phyloP scores from a whole-genome alignment of 2,888 invertebrate species.

The Calameuta pallipes region DNA sequence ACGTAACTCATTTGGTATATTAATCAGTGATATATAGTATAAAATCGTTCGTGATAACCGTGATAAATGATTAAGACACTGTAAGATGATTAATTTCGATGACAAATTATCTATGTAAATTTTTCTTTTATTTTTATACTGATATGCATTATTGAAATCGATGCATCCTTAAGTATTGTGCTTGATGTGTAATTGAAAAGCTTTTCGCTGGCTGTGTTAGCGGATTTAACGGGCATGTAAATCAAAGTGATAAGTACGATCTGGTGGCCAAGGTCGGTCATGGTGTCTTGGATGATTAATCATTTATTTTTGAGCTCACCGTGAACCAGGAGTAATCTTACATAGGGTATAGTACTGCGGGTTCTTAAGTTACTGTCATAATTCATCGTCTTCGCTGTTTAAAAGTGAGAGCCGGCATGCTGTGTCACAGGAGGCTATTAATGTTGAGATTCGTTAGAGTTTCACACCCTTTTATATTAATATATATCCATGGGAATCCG shows the following conservation, averaged over 20 bases:
- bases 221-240: conserved; percentile 46
- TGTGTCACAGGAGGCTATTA: background rate
- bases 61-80: background rate
- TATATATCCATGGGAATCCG: background rate
- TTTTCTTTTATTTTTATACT: background rate
- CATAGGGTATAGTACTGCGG: background rate
- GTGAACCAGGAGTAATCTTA: background rate
- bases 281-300: conserved; percentile 13
- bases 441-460: background rate
- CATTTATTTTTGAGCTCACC: conserved; percentile 35
- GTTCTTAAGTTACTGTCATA: background rate
- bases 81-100: background rate
- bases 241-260: conserved; percentile 49
- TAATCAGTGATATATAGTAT: background rate
- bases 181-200: conserved; percentile 30
- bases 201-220: conserved; percentile 33
- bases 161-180: conserved; percentile 23
- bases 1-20: background rate
- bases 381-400: background rate
- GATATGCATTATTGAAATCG: conserved; percentile 26
- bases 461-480: background rate
- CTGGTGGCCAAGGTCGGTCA: conserved; percentile 31
- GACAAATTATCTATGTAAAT: background rate
- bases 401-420: background rate
- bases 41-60: background rate